These are phyloP conservation scores for Enteromius unitaeniatus DNA, from an alignment of 2,797 vertebrate genomes.

Conservation along the genomic window DNA sequence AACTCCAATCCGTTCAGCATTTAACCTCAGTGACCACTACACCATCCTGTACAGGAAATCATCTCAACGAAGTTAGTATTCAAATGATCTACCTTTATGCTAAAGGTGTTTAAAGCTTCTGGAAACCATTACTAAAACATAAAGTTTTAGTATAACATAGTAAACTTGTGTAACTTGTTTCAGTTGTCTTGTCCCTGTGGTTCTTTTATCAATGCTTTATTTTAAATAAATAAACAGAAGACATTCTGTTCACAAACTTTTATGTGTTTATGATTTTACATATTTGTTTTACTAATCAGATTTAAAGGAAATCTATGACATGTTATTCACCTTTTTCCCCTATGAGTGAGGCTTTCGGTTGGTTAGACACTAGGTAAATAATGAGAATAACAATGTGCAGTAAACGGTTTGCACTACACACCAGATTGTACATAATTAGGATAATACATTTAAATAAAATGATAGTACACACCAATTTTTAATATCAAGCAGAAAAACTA, in stretches of 20 bases:
- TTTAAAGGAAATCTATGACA: not conserved
- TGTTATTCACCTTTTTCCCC: not conserved
- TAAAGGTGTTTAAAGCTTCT: not conserved
- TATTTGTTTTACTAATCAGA: not conserved
- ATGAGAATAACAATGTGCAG: no score
- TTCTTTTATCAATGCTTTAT: not conserved
- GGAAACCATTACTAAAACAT: not conserved
- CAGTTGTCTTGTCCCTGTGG: not conserved
- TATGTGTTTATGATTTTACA: not conserved
- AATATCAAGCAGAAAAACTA: no score
- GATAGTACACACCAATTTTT: no score
- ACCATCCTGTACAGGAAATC: not conserved
- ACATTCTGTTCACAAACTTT: not conserved
- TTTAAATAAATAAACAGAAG: not conserved
- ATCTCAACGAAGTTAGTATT: not conserved
- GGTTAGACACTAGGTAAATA: no score
- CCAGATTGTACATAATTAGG: no score
- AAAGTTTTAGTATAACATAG: not conserved
- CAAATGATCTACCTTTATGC: not conserved
- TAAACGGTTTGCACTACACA: no score
- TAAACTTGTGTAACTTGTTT: not conserved
- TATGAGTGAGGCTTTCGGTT: no score
- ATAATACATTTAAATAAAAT: no score
- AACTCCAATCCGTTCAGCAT: not conserved
- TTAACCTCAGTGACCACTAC: not conserved